phyloP scores from a whole-genome alignment of 1,140 invertebrate genomes.

The Sminthurides bifidus region DNA sequence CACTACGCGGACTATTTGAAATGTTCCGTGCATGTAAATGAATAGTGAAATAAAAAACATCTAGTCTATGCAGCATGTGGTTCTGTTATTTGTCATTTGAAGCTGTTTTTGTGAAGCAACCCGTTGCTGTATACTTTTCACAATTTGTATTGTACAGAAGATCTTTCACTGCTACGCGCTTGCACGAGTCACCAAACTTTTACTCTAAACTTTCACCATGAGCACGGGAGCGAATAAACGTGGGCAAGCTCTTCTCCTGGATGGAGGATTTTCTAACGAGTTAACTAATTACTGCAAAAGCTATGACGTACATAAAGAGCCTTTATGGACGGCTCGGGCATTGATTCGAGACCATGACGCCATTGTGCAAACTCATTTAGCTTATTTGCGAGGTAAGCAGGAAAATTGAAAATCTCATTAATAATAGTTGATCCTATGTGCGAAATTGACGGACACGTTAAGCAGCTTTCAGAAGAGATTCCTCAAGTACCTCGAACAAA shows the following conservation, averaged over 20 bases:
- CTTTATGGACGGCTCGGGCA: constrained; percentile 69
- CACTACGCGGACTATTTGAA: no score
- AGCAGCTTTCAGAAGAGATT: neutral
- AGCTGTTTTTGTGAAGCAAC: neutral
- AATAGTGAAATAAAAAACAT: no score
- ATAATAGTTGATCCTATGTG: neutral
- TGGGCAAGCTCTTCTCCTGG: constrained; percentile 42
- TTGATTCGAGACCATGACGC: constrained; percentile 56
- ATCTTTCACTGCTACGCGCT: no score
- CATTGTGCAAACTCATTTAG: constrained; percentile 59
- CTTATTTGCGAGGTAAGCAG: constrained; percentile 50
- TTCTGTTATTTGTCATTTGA: neutral
- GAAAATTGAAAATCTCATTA: neutral
- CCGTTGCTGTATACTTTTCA: no score
- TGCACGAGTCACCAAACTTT: no score
- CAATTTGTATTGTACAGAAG: no score
- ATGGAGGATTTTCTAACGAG: constrained; percentile 67
- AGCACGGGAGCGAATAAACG: no score
- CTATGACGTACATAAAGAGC: constrained; percentile 46
- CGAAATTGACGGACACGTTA: neutral
- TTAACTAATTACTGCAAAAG: constrained; percentile 56
- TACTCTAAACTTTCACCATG: no score
- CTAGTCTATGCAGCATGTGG: neutral
- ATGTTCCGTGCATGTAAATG: no score
- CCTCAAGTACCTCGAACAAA: neutral